phyloP scores from a whole-genome alignment of 2,113 vertebrate species.

The Ceratotherium simum region DNA sequence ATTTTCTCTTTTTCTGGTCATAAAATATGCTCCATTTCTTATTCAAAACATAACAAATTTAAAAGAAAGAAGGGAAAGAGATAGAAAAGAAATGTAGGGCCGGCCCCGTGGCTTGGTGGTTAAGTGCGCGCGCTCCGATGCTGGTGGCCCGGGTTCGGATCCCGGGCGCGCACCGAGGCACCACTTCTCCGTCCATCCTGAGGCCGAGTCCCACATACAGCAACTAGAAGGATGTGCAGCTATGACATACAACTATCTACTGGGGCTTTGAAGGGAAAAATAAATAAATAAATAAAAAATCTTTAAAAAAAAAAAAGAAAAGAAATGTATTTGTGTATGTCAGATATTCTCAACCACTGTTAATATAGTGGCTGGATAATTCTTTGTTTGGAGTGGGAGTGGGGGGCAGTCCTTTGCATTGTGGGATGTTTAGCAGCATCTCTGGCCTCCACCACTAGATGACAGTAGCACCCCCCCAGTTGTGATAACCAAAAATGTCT shows the following conservation, averaged over 20 bases:
- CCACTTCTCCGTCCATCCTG: too few species aligned
- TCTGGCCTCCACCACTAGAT: not conserved
- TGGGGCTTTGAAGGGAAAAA: too few species aligned
- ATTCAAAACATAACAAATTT: not conserved
- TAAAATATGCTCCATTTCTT: not conserved
- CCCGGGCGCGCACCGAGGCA: too few species aligned
- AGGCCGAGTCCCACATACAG: too few species aligned
- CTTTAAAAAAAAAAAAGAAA: too few species aligned
- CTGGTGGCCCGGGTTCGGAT: too few species aligned
- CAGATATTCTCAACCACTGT: not conserved
- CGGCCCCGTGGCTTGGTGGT: too few species aligned
- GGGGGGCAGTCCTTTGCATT: not conserved
- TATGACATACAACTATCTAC: too few species aligned
- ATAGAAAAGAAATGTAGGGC: too few species aligned
- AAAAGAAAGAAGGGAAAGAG: not conserved
- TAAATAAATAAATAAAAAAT: too few species aligned
- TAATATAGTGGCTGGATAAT: not conserved
- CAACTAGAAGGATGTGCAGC: too few species aligned
- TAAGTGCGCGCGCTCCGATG: too few species aligned
- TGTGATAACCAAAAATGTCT: not conserved
- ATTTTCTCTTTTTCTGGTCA: conserved; percentile 1
- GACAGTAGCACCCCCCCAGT: not conserved
- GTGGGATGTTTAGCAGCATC: not conserved
- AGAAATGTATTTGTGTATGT: not conserved
- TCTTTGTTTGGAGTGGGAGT: not conserved